These are phyloP conservation scores for Agrotis exclamationis DNA, from an alignment of 2,888 invertebrate genomes.

Conservation along the genomic window DNA sequence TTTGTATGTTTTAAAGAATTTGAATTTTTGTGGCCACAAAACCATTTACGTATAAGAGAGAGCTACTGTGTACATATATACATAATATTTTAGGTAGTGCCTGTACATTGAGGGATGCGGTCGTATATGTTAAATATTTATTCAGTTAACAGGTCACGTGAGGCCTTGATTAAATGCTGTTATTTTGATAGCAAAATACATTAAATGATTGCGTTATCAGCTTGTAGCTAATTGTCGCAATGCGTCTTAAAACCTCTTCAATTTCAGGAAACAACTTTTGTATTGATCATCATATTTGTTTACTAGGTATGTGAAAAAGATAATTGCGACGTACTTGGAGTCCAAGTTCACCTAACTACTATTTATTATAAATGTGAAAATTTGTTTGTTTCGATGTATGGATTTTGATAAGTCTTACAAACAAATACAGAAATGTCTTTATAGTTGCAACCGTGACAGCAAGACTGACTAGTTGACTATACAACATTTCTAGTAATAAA, in stretches of 20 bases:
- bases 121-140: constrained; percentile 40
- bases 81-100: background rate
- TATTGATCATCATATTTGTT: background rate
- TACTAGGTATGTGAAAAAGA: no score
- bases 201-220: constrained; percentile 14
- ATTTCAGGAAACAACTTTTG: background rate
- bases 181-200: constrained; percentile 33
- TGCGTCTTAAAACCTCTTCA: background rate
- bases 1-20: no score
- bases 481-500: no score
- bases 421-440: no score
- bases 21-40: background rate
- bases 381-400: no score
- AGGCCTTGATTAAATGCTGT: constrained; percentile 33
- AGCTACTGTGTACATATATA: background rate
- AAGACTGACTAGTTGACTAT: no score
- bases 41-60: background rate
- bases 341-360: no score
- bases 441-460: no score
- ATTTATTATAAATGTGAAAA: no score
- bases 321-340: background rate
- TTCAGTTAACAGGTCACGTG: constrained; percentile 43
- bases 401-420: no score
- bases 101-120: constrained; percentile 18
- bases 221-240: background rate